Evolutionary conservation across 2,888 invertebrate genomes (phyloP), one percentile per base, ranked within the genome.

Genomic region (Drosophila nr. medialis): DNA sequence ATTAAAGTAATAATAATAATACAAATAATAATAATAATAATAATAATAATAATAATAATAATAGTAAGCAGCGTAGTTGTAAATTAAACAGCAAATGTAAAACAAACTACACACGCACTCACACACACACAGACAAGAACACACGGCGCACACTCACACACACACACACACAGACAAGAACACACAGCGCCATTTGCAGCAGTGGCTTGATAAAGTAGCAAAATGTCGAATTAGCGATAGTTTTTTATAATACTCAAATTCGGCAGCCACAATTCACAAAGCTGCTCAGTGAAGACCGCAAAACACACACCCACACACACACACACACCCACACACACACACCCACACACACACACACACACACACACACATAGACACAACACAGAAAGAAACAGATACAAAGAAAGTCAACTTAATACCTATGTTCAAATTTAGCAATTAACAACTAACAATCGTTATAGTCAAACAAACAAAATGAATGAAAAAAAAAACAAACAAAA

Each of bases 351-450:
- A 66, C 56, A 72, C 45, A 65, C 54, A 64, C 54, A 67, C 59
- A 75, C 18, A 66, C 21, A 60, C 15, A 60, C 21, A 66, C 40
- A 64, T 15, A 45, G 38, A 64, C 24, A 53, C 34, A 64, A 68
- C 61, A 77, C n/a, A 68, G 13, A 40, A 42, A 40, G 27, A 56
- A 40, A 56, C 56, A 70, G 45, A 60, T 48, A 67, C 67, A 74
- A 61, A 21, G 42, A 68, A 84, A 85, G 72, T 84, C 82, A 85
- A 82, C 83, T 87, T 80, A 81, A 89, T 84, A 89, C 89, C 85
- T 87, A 89, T 89, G 87, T 86, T 89, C 85, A 89, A 89, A 86
- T 89, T 88, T 77, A 82, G 86, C 78, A 81, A 85, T 75, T 85
- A 85, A 86, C 67, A 87, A 85, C 80, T 77, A 86, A 83, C 80